Evolutionary conservation across 1,140 invertebrate genomes (phyloP).

Genomic region (Sweltsa coloradensis): DNA sequence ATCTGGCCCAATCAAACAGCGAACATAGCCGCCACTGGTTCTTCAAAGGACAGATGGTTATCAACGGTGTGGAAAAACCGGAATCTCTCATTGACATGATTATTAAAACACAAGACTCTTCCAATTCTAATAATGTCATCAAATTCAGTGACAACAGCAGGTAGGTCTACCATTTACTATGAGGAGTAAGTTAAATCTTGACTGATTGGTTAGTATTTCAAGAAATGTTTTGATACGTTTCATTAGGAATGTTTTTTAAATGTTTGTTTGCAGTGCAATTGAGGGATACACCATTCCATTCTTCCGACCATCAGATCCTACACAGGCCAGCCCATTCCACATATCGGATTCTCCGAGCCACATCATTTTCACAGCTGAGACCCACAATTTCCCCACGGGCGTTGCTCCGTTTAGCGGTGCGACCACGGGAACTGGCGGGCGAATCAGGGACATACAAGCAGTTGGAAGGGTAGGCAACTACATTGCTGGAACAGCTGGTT

Average conservation of each 20-base stretch:
- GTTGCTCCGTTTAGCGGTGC: constrained; percentile 89
- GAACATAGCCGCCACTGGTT: constrained; percentile 91
- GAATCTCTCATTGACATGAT: constrained; percentile 88
- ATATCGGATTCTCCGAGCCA: constrained; percentile 52
- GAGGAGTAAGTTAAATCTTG: neutral
- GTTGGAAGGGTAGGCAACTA: constrained; percentile 85
- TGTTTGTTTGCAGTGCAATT: constrained; percentile 72
- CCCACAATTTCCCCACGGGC: constrained; percentile 97
- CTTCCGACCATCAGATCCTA: constrained; percentile 45
- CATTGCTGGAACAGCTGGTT: constrained; percentile 92
- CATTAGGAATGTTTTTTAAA: neutral
- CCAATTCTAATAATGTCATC: constrained; percentile 91
- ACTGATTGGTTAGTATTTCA: neutral
- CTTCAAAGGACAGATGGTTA: constrained; percentile 76
- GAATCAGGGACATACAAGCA: constrained; percentile 88
- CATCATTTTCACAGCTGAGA: constrained; percentile 97
- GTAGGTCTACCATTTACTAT: constrained; percentile 30
- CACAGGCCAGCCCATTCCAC: constrained; percentile 48
- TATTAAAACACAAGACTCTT: constrained; percentile 70
- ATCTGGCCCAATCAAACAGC: constrained; percentile 96
- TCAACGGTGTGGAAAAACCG: constrained; percentile 66
- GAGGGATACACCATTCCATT: constrained; percentile 60
- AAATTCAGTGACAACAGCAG: constrained; percentile 96
- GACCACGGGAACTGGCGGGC: constrained; percentile 90
- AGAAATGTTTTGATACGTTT: neutral